A percentile compares a stretch with the other conserved stretches of the same genome.
Evolutionary conservation across 2,888 invertebrate genomes (phyloP).

Genomic region (Eupelmus urozonus): DNA sequence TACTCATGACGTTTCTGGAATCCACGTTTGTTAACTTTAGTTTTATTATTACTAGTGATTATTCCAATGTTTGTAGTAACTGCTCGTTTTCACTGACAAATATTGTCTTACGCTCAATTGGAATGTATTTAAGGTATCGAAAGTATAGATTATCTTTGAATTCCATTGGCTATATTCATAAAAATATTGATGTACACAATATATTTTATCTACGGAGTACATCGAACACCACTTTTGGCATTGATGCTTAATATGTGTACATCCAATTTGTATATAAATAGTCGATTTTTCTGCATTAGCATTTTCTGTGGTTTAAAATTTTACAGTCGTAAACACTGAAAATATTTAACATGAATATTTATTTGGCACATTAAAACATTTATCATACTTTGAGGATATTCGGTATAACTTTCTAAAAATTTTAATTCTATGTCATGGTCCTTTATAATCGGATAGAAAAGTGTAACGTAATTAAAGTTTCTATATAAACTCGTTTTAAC

Average conservation of each 20-base stretch:
- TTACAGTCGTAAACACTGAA: conserved; percentile 71
- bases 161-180: conserved; percentile 51
- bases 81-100: conserved; percentile 28
- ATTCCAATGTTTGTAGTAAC: conserved; percentile 13
- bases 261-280: conserved; percentile 59
- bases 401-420: conserved; percentile 57
- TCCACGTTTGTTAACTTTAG: conserved; percentile 17
- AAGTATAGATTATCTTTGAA: conserved; percentile 55
- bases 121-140: conserved; percentile 58
- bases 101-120: conserved; percentile 56
- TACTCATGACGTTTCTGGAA: background rate
- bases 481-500: conserved; percentile 42
- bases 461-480: conserved; percentile 34
- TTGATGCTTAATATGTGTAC: conserved; percentile 27
- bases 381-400: conserved; percentile 56
- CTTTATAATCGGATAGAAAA: conserved; percentile 52
- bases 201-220: conserved; percentile 10
- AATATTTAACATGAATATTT: conserved; percentile 75
- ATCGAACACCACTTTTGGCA: conserved; percentile 19
- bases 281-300: conserved; percentile 34
- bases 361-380: conserved; percentile 76
- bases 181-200: conserved; percentile 57
- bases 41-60: conserved; percentile 5
- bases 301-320: conserved; percentile 30
- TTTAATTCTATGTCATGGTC: conserved; percentile 50